phyloP scores from a whole-genome alignment of 2,797 vertebrate genomes.

The Gambusia yucatana region DNA sequence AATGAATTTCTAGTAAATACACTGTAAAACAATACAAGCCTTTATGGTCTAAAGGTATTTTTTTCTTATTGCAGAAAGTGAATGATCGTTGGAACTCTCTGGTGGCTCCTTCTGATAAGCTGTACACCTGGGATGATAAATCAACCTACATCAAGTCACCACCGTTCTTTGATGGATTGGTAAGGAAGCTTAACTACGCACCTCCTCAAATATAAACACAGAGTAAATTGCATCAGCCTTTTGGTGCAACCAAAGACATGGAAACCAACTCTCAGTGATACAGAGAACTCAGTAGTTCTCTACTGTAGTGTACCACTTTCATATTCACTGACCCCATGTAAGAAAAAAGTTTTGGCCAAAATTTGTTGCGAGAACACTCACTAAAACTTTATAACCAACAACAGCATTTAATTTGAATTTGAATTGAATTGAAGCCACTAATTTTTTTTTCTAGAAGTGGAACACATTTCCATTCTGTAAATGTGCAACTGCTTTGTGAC shows the following conservation, averaged over 20 bases:
- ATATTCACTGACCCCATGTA: too few relatives aligned
- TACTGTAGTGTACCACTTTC: too few relatives aligned
- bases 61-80: conserved; percentile 81
- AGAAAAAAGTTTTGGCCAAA: neutral
- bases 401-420: too few relatives aligned
- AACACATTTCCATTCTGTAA: too few relatives aligned
- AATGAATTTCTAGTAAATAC: neutral
- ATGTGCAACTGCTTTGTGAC: too few relatives aligned
- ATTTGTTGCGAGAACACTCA: neutral
- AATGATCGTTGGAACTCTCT: conserved; percentile 95
- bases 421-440: too few relatives aligned
- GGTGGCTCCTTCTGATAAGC: conserved; percentile 87
- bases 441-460: too few relatives aligned
- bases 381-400: too few relatives aligned
- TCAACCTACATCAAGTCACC: conserved; percentile 99
- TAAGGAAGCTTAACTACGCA: conserved; percentile 59
- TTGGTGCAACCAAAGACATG: neutral
- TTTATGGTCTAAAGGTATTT: neutral
- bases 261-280: neutral
- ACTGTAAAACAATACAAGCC: neutral
- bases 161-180: conserved; percentile 94
- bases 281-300: too few relatives aligned
- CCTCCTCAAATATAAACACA: neutral
- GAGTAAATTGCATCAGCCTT: neutral
- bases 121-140: conserved; percentile 92